A percentile compares a stretch with the other conserved stretches of the same genome.
Evolutionary conservation across 2,888 invertebrate genomes (phyloP).

Genomic region (Drosophila multiciliata): DNA sequence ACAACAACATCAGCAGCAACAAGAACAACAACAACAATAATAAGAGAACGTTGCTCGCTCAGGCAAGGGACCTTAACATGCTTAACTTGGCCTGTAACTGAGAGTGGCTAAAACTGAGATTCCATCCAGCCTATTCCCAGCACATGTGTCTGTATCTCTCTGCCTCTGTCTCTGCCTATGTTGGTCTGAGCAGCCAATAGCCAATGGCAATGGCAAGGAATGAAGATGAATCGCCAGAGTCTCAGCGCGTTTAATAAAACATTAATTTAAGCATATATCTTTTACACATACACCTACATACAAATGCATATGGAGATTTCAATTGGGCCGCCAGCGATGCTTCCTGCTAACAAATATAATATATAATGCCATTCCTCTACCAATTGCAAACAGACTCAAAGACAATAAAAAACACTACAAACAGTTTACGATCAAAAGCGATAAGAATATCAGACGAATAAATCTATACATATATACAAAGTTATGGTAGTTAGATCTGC

Average conservation of each 20-base stretch:
- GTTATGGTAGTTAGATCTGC: not conserved
- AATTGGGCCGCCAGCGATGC: conserved; percentile 53
- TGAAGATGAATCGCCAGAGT: conserved; percentile 59
- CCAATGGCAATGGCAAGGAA: conserved; percentile 57
- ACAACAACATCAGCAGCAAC: not conserved
- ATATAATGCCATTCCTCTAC: conserved; percentile 12
- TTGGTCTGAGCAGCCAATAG: conserved; percentile 42
- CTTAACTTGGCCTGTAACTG: conserved; percentile 43
- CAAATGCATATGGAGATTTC: conserved; percentile 33
- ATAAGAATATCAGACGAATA: not conserved
- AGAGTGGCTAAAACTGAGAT: conserved; percentile 31
- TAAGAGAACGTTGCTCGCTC: conserved; percentile 9
- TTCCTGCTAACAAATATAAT: conserved; percentile 48
- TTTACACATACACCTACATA: conserved; percentile 8
- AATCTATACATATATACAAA: not conserved
- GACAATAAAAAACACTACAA: conserved; percentile 7
- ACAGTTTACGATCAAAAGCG: not conserved
- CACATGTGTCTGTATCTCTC: conserved; percentile 34
- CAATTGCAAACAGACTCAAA: not conserved
- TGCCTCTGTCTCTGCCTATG: not conserved
- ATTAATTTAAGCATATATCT: conserved; percentile 55
- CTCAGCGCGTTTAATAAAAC: conserved; percentile 65
- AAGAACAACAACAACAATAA: conserved; percentile 12
- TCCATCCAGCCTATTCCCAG: conserved; percentile 30
- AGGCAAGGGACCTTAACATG: conserved; percentile 44